Percentiles rank a stretch among this genome's conserved stretches.
These are phyloP conservation scores for Archivesica marissinica DNA, from an alignment of 1,140 invertebrate genomes.

Conservation along the genomic window DNA sequence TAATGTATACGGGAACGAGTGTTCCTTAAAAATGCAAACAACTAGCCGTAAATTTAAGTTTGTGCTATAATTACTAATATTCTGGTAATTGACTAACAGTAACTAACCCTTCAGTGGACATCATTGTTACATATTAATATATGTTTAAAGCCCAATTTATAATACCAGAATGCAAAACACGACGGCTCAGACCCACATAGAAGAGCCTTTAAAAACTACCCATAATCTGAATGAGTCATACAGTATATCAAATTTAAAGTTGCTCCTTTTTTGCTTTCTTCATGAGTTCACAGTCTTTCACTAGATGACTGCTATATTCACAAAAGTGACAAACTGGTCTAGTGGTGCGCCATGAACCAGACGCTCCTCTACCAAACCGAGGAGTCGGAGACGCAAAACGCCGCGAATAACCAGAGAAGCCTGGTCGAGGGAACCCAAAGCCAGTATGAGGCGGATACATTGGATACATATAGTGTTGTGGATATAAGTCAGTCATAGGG, in stretches of 20 bases:
- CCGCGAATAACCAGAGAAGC: not conserved
- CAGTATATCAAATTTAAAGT: not conserved
- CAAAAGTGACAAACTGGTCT: not conserved
- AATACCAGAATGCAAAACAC: no score
- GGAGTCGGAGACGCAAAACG: not conserved
- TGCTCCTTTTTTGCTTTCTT: slow-evolving; percentile 4
- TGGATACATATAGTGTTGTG: not conserved
- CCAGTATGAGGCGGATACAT: not conserved
- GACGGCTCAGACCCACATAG: no score
- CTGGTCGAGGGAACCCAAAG: not conserved
- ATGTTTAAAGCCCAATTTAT: no score
- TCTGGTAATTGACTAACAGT: no score
- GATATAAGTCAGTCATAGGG: not conserved
- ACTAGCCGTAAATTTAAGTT: no score
- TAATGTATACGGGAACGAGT: no score
- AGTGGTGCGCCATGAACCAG: not conserved
- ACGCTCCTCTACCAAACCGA: not conserved
- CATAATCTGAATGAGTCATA: not conserved
- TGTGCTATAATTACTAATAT: no score
- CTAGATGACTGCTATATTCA: not conserved
- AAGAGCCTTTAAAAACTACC: not conserved
- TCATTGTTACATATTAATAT: no score
- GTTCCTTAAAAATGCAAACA: no score
- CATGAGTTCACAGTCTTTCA: slow-evolving; percentile 8
- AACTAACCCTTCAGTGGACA: no score